Base-by-base conservation (phyloP, 2,797 vertebrate genomes). In the Arctocebus calabarensis region DNA sequence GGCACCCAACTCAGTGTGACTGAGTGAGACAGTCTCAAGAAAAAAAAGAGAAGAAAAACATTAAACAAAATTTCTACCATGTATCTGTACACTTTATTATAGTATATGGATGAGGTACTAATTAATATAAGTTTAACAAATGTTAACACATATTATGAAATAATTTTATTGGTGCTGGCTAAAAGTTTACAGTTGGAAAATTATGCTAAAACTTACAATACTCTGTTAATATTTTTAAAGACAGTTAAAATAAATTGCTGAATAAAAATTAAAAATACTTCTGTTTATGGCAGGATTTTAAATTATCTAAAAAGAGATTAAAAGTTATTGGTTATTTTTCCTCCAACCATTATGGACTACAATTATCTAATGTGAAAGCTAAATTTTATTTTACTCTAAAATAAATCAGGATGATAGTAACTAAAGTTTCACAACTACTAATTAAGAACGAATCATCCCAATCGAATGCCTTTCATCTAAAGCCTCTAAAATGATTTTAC, bases 241-340 rank as follows among this genome's bases (percentile, higher is more conserved):
- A 89, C 23, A 88, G 23, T 25, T 61, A 25, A 91, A 94, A 88
- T 91, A 93, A 82, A 94, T 70, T 86, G 14, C 61, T 87, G 20
- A 73, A 84, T 79, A 29, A 77, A 85, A 92, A 87, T 90, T 75
- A 64, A 86, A 84, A 70, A 25, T 81, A 70, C 8, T 62, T 61
- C 12, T 84, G n/a, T 84, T 93, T 70, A 88, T 89, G 66, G 81
- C 37, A 94, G 45, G 25, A 92, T 84, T 90, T 92, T 59, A 43
- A 88, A 88, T 71, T 84, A 95, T 82, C 55, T 92, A 55, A 86
- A 93, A 95, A 82, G 29, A 85, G 5, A 59, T 96, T 88, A 23
- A 81, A 81, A 82, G 11, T 48, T 94, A 10, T 88, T 77, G 84
- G 37, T 66, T 95, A 78, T 17, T 87, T 59, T 87, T 77, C 71